Conservation (phyloP, 2,888 invertebrate species). For the Lucinisca nassula region DNA sequence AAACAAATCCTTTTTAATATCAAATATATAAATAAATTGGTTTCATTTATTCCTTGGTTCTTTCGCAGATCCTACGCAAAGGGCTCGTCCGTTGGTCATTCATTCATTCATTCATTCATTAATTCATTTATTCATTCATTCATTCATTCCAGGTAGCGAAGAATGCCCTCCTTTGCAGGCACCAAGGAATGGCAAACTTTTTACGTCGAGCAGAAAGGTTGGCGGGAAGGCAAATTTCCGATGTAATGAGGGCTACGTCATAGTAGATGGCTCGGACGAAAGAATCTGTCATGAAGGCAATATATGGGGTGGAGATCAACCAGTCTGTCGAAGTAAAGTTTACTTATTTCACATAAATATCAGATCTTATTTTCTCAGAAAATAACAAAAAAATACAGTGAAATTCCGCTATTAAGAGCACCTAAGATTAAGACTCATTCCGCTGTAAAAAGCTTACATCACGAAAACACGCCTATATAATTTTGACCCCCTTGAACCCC, state of each 20-base stretch:
- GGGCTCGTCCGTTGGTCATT: no score
- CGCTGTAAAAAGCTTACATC: no score
- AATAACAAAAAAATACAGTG: no score
- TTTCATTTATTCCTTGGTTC: not conserved
- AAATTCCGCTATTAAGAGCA: no score
- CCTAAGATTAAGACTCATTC: no score
- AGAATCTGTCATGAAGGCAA: slow-evolving; percentile 18
- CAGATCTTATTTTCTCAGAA: no score
- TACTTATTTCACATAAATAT: no score
- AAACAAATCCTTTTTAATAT: no score
- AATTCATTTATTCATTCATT: no score
- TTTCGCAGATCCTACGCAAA: no score
- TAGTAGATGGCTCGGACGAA: slow-evolving; percentile 10
- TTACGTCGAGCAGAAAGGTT: not conserved
- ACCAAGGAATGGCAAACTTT: slow-evolving; percentile 27
- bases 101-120: not conserved
- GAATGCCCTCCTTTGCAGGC: not conserved
- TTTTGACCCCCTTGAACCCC: no score
- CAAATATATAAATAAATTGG: not conserved
- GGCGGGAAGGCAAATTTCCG: slow-evolving; percentile 4
- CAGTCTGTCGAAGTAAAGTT: slow-evolving; percentile 42
- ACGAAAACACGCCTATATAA: no score
- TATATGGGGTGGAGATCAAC: slow-evolving; percentile 36
- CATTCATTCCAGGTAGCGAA: not conserved
- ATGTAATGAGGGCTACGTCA: slow-evolving; percentile 29